Conservation (phyloP, 1,140 invertebrate species). For the Yoshiicerus persimilis region DNA sequence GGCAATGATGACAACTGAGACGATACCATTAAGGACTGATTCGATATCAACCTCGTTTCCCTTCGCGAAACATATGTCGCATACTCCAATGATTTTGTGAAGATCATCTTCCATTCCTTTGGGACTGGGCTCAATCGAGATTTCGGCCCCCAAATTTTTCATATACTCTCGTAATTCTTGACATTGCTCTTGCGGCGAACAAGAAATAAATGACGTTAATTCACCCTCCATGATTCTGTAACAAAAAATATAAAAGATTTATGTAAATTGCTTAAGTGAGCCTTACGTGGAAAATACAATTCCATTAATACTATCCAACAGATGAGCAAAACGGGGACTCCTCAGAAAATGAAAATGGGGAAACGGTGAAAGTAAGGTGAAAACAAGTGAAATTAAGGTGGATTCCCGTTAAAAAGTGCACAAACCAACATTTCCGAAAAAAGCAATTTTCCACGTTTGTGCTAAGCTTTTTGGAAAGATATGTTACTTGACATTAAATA, state of each 20-base stretch:
- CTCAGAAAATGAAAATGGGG: no score
- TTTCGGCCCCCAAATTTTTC: slow-evolving; percentile 86
- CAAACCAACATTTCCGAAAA: no score
- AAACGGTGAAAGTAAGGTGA: no score
- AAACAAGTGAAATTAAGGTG: no score
- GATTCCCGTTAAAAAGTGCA: no score
- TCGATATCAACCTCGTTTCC: slow-evolving; percentile 77
- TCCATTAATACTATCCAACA: no score
- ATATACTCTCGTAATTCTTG: slow-evolving; percentile 85
- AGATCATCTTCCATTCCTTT: slow-evolving; percentile 91
- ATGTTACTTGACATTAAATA: no score
- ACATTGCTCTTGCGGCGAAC: slow-evolving; percentile 48
- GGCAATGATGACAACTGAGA: slow-evolving; percentile 65
- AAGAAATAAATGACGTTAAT: slow-evolving; percentile 48
- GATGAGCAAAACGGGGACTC: no score
- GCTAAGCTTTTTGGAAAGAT: no score
- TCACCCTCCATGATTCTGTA: slow-evolving; percentile 42
- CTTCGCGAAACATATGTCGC: slow-evolving; percentile 87
- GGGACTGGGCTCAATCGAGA: slow-evolving; percentile 83
- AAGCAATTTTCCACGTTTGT: no score
- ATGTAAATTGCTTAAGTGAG: no score
- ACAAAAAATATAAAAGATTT: not conserved
- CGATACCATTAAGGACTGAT: slow-evolving; percentile 83
- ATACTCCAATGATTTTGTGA: slow-evolving; percentile 91
- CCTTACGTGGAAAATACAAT: no score